These are phyloP conservation scores for Hartigia nigra DNA, from an alignment of 2,888 invertebrate genomes.

Conservation along the genomic window DNA sequence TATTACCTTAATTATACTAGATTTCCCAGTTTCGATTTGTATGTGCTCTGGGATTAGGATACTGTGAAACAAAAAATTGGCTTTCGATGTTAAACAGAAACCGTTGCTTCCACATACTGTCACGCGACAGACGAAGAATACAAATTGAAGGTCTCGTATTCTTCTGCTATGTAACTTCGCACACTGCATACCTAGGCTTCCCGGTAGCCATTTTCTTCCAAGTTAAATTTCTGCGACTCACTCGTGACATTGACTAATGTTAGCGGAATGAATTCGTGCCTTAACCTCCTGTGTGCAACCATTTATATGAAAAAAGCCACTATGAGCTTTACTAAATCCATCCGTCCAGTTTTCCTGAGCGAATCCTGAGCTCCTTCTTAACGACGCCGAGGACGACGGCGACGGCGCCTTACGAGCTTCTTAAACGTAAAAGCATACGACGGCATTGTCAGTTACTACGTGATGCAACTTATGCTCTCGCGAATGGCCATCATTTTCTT, in stretches of 20 bases:
- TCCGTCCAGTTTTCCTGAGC: slow-evolving; percentile 1
- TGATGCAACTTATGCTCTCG: neutral
- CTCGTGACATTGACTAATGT: slow-evolving; percentile 60
- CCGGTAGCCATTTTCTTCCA: slow-evolving; percentile 48
- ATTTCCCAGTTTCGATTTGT: neutral
- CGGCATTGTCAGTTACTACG: neutral
- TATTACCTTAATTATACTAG: neutral
- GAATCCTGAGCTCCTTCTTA: neutral
- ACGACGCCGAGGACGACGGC: neutral
- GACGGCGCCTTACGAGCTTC: neutral
- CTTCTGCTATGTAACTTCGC: slow-evolving; percentile 5
- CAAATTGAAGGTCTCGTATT: slow-evolving; percentile 51
- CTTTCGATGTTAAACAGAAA: slow-evolving; percentile 26
- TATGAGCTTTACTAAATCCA: slow-evolving; percentile 2
- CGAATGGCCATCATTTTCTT: neutral
- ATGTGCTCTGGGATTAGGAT: neutral
- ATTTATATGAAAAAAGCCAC: slow-evolving; percentile 9
- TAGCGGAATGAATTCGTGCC: slow-evolving; percentile 55
- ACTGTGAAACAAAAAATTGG: neutral
- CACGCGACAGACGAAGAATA: slow-evolving; percentile 51
- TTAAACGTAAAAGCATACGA: neutral
- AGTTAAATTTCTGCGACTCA: slow-evolving; percentile 60
- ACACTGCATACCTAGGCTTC: slow-evolving; percentile 11
- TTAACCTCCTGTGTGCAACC: slow-evolving; percentile 14
- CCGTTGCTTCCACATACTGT: slow-evolving; percentile 48